Base-by-base conservation (phyloP, 2,888 invertebrate species). In the Tiliacea aurago region DNA sequence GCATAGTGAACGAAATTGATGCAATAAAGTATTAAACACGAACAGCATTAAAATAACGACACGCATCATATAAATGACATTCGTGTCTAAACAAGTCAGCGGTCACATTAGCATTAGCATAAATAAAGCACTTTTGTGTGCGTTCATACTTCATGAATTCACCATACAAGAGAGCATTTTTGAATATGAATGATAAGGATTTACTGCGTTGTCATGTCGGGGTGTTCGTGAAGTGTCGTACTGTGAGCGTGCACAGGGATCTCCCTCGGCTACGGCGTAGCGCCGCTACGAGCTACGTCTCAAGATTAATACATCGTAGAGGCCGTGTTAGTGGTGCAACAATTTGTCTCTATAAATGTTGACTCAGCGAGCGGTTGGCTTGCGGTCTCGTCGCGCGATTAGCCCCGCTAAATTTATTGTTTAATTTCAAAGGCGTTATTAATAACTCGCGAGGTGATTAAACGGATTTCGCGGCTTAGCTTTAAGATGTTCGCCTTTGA, bases 291-390 rank as follows among this genome's bases (percentile, higher is more conserved):
- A 85, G 87, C 86, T 85, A 83, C 88, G 91, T 89, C 91, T 90
- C 87, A 94, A 96, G 95, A 96, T 96, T 96, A 96, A 96, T 96
- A 95, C 93, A 93, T 95, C 94, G 92, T 90, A 89, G 93, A 93
- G 93, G 91, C 92, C 91, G 91, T 92, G 94, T 93, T 94, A 94
- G 94, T 95, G 93, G 93, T 92, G 94, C 94, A 93, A 96, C 96
- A 95, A 96, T 96, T 96, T 96, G 96, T 96, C 96, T 96, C 95
- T 96, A 96, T 96, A 96, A 96, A 96, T 94, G 96, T 95, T 95
- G 95, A 96, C 93, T 96, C 96, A 96, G 96, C 95, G 91, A 92
- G 87, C 90, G 92, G 90, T 90, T 91, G 89, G 90, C 88, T 91
- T 91, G 94, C 92, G 95, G 95, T 92, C 92, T 90, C 92, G 92